These are phyloP conservation scores for Oceanodroma tethys DNA, from an alignment of 2,113 vertebrate genomes.

Conservation along the genomic window DNA sequence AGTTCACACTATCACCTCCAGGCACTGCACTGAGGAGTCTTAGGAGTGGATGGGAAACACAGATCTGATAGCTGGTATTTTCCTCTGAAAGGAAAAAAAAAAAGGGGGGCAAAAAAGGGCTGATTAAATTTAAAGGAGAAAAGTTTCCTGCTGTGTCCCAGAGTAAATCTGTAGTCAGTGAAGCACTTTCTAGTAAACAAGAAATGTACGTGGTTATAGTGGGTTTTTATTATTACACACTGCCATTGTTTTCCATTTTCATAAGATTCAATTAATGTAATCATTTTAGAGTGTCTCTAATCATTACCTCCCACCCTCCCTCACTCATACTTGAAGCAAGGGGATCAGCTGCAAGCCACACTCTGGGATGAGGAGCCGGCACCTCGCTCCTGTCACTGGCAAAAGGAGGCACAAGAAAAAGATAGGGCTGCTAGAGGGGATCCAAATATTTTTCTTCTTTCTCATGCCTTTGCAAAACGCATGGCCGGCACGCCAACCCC, in stretches of 20 bases:
- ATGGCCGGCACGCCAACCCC: accelerated
- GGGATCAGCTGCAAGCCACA: neutral
- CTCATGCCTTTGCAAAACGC: neutral
- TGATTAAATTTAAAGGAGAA: conserved; percentile 54
- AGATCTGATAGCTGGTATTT: conserved; percentile 33
- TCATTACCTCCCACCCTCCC: conserved; percentile 6
- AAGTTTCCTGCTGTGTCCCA: conserved; percentile 42
- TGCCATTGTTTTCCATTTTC: conserved; percentile 47
- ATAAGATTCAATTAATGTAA: conserved; percentile 46
- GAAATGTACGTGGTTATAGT: neutral
- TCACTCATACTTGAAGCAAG: neutral
- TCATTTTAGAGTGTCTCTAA: conserved; percentile 50
- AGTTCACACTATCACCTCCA: conserved; percentile 63
- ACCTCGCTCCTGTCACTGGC: neutral
- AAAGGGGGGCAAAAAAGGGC: neutral
- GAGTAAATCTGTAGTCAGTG: conserved; percentile 25
- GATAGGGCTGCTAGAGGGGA: neutral
- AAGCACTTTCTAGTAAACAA: conserved; percentile 33
- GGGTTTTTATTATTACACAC: neutral
- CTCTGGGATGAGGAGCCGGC: neutral
- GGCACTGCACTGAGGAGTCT: conserved; percentile 49
- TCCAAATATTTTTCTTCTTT: neutral
- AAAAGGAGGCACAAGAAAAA: neutral
- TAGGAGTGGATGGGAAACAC: conserved; percentile 46
- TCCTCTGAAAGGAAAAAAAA: neutral